These are phyloP conservation scores for Austrofundulus limnaeus DNA, from an alignment of 2,113 vertebrate genomes.

Conservation along the genomic window DNA sequence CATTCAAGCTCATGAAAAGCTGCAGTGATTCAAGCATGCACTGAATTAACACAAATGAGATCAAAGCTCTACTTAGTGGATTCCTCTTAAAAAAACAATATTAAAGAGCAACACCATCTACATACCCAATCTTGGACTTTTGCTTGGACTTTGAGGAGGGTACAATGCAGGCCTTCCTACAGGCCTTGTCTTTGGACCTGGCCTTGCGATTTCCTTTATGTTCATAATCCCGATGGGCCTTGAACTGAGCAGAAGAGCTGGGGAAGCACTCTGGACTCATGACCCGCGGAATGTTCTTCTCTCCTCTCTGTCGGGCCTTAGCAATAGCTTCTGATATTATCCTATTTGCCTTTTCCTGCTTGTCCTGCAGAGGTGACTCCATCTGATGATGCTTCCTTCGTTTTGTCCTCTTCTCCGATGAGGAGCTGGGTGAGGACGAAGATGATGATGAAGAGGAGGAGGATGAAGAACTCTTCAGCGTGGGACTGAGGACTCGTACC, in stretches of 20 bases:
- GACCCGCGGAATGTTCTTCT: constrained; percentile 95
- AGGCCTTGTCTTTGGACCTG: constrained; percentile 85
- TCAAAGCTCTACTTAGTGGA: constrained; percentile 25
- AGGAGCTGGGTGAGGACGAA: constrained; percentile 78
- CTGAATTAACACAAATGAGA: constrained; percentile 23
- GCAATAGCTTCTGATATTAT: constrained; percentile 98
- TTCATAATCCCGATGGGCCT: constrained; percentile 80
- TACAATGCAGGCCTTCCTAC: constrained; percentile 86
- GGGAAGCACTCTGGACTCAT: constrained; percentile 98
- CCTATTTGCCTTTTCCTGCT: constrained; percentile 97
- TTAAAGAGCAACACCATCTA: constrained; percentile 13
- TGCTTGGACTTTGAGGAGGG: constrained; percentile 89
- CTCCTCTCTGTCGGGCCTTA: constrained; percentile 93
- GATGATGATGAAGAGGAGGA: constrained; percentile 78
- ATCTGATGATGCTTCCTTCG: constrained; percentile 87
- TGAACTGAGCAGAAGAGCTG: constrained; percentile 85
- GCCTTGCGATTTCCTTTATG: constrained; percentile 86
- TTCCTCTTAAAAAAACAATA: not conserved
- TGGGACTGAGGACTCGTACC: constrained; percentile 88
- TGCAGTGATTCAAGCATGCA: constrained; percentile 5
- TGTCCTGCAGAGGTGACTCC: constrained; percentile 84
- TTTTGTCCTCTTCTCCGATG: constrained; percentile 82
- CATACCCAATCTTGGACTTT: constrained; percentile 95
- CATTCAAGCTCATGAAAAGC: constrained; percentile 18
- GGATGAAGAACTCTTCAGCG: constrained; percentile 86